Conservation (phyloP, 1,140 invertebrate genomes). For the Streblospio benedicti region DNA sequence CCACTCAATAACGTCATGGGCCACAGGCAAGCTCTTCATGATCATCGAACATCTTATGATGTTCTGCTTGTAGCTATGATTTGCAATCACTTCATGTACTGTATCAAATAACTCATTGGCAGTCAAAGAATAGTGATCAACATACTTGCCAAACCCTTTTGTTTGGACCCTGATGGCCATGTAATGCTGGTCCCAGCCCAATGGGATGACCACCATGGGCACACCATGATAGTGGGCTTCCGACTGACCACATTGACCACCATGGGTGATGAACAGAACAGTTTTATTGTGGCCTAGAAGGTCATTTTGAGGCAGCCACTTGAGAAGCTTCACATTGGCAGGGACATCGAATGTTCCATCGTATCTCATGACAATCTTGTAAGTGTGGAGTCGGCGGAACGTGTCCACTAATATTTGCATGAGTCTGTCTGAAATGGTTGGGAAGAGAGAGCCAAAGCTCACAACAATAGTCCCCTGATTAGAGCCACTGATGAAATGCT, state of each 20-base stretch:
- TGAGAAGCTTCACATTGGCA: constrained; percentile 55
- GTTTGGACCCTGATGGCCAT: constrained; percentile 33
- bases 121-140: constrained; percentile 2
- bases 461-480: constrained; percentile 2
- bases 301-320: constrained; percentile 60
- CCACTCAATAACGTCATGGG: too few species aligned
- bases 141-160: constrained; percentile 24
- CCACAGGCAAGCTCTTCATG: too few species aligned
- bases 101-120: not conserved
- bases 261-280: constrained; percentile 16
- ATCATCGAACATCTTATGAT: too few species aligned
- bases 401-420: constrained; percentile 39
- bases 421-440: constrained; percentile 8
- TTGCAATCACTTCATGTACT: too few species aligned
- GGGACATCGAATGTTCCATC: constrained; percentile 47
- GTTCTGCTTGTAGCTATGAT: too few species aligned
- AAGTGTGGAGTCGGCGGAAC: constrained; percentile 48
- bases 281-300: constrained; percentile 52
- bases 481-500: not conserved
- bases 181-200: constrained; percentile 33
- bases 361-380: constrained; percentile 51
- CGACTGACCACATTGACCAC: constrained; percentile 16
- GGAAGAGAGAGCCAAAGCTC: constrained; percentile 7
- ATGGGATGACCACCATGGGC: constrained; percentile 14
- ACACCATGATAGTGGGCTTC: constrained; percentile 19